Percentiles rank a stretch among this genome's conserved stretches.
phyloP scores from a whole-genome alignment of 2,113 vertebrate genomes.

The Cervus canadensis region DNA sequence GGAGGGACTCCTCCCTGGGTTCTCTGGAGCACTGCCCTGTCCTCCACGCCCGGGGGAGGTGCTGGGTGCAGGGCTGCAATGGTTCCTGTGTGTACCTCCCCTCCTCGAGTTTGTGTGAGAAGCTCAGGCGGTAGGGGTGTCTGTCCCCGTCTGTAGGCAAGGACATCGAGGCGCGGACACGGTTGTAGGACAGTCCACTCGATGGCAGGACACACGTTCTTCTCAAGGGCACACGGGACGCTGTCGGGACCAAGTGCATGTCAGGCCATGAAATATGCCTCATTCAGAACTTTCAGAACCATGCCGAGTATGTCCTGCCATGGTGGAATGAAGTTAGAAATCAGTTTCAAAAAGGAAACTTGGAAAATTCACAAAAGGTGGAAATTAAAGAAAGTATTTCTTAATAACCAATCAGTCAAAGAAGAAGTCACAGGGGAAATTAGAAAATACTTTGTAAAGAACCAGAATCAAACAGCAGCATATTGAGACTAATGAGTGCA shows the following conservation, averaged over 20 bases:
- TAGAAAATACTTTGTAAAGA: background rate
- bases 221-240: accelerated
- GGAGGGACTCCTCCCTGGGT: accelerated
- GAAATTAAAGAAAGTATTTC: background rate
- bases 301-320: accelerated
- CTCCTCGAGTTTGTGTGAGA: background rate
- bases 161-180: accelerated
- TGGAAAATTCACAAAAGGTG: background rate
- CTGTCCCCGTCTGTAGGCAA: accelerated
- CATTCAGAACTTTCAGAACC: background rate
- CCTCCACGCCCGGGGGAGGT: accelerated
- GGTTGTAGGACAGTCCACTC: accelerated
- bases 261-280: accelerated
- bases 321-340: too few relatives aligned
- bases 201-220: accelerated
- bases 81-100: accelerated
- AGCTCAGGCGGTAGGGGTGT: accelerated
- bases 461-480: background rate
- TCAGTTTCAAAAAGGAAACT: background rate
- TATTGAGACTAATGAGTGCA: accelerated
- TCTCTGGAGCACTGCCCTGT: accelerated
- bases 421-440: background rate
- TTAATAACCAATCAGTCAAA: background rate
- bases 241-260: accelerated
- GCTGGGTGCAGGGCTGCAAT: accelerated